Evolutionary conservation across 2,888 invertebrate genomes (phyloP).

Genomic region (Heliconius sara): DNA sequence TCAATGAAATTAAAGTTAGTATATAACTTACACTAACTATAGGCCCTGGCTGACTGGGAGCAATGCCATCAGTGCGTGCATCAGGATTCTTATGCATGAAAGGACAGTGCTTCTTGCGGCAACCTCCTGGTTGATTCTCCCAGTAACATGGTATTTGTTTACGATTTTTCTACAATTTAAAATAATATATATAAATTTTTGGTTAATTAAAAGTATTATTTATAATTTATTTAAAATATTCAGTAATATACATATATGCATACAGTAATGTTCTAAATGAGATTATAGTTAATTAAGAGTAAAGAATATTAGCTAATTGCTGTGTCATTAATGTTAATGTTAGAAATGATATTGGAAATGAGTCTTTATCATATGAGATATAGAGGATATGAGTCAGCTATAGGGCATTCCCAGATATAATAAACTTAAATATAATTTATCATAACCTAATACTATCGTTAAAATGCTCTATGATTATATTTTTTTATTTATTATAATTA

Average conservation of each 20-base stretch:
- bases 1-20: not conserved
- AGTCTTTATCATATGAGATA: no score
- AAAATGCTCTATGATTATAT: not conserved
- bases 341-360: not conserved
- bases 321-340: conserved; percentile 5
- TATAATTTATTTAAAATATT: not conserved
- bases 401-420: not conserved
- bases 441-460: not conserved
- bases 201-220: not conserved
- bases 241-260: not conserved
- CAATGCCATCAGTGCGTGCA: conserved; percentile 78
- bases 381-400: no score
- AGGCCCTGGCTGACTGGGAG: conserved; percentile 72
- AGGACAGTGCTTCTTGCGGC: conserved; percentile 92
- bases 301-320: not conserved
- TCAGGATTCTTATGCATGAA: conserved; percentile 88
- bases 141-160: conserved; percentile 93
- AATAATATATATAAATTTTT: not conserved
- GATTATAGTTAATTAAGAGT: conserved; percentile 7
- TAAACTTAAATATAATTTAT: not conserved
- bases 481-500: not conserved
- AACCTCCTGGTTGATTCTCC: conserved; percentile 93
- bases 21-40: conserved; percentile 59
- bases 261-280: not conserved
- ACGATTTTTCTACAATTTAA: conserved; percentile 88